phyloP scores from a whole-genome alignment of 2,888 invertebrate genomes.

The Drosophila fungiperda region DNA sequence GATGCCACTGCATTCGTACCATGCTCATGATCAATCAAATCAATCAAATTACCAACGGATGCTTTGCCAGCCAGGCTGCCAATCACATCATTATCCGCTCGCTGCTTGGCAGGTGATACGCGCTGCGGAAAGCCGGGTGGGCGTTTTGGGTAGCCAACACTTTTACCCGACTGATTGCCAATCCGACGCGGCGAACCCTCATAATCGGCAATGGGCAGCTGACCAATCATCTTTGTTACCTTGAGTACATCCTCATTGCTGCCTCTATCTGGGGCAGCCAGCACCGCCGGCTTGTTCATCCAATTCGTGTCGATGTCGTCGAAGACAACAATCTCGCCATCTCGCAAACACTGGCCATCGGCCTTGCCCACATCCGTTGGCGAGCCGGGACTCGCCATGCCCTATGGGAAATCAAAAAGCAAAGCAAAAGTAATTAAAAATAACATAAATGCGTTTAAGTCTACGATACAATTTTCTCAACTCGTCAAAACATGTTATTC shows the following conservation, averaged over 20 bases:
- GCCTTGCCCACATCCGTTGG: conserved; percentile 84
- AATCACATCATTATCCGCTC: conserved; percentile 39
- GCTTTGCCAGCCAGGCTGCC: conserved; percentile 48
- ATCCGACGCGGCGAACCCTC: conserved; percentile 96
- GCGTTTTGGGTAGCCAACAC: conserved; percentile 88
- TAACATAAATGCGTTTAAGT: not conserved
- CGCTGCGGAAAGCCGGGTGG: conserved; percentile 93
- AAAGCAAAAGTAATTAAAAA: not conserved
- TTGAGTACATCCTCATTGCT: conserved; percentile 83
- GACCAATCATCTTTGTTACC: conserved; percentile 85
- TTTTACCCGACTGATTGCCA: conserved; percentile 85
- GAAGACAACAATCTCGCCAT: conserved; percentile 94
- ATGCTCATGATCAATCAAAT: conserved; percentile 62
- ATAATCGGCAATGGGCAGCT: conserved; percentile 94
- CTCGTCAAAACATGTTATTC: too few species aligned
- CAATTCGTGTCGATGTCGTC: conserved; percentile 86
- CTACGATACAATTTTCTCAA: not conserved
- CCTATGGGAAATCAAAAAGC: conserved; percentile 41
- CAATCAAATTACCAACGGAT: conserved; percentile 79
- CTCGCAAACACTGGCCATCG: conserved; percentile 86
- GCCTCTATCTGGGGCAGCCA: conserved; percentile 30
- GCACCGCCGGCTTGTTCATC: conserved; percentile 78
- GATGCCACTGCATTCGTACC: conserved; percentile 32
- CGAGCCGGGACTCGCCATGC: conserved; percentile 83
- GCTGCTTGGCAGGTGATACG: conserved; percentile 74